phyloP scores from a whole-genome alignment of 2,113 vertebrate genomes.

The Sylvilagus bachmani region DNA sequence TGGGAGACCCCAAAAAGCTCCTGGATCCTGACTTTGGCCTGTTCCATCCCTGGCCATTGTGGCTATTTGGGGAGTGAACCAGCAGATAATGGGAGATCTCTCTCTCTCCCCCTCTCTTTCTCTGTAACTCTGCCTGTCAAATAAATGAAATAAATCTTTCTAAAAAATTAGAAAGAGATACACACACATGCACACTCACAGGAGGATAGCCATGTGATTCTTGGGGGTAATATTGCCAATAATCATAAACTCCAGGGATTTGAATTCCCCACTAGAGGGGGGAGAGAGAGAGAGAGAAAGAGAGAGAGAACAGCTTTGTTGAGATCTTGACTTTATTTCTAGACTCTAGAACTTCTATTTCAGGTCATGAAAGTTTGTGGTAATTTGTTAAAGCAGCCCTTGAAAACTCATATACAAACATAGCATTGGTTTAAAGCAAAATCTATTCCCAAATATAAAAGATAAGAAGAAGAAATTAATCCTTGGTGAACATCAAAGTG shows the following conservation, averaged over 20 bases:
- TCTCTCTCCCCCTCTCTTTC: no score
- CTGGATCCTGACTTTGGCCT: no score
- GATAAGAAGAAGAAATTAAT: neutral
- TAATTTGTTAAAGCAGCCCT: neutral
- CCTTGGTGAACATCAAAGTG: neutral
- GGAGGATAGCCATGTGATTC: neutral
- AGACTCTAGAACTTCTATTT: neutral
- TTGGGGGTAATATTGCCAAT: fast-evolving
- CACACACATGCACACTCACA: neutral
- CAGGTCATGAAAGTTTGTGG: neutral
- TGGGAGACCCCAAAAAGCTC: no score
- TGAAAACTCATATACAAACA: neutral
- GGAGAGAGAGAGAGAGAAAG: neutral
- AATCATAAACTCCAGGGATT: neutral
- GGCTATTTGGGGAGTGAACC: no score
- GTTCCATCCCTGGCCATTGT: no score
- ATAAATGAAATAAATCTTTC: no score
- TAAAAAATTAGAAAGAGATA: neutral
- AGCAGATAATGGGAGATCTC: no score
- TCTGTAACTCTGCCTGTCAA: no score
- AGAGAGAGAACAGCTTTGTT: neutral
- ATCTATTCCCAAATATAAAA: neutral
- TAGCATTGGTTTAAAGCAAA: neutral
- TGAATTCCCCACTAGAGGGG: neutral
- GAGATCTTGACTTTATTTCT: neutral